Percentiles rank a stretch among this genome's conserved stretches.
phyloP scores from a whole-genome alignment of 2,797 vertebrate genomes.

The Hydrophis major region DNA sequence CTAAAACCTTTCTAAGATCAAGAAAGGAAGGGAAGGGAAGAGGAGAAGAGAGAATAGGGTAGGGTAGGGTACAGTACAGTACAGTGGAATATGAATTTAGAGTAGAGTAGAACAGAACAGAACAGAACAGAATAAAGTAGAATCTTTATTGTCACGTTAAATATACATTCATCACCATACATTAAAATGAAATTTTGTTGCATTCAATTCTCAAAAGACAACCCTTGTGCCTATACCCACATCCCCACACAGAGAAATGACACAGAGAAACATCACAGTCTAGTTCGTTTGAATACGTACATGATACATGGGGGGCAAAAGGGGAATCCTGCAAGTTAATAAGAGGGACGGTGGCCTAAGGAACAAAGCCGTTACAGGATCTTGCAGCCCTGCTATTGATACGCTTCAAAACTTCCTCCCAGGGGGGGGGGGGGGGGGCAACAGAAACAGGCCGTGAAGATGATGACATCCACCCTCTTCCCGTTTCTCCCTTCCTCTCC shows the following conservation, averaged over 20 bases:
- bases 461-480: accelerated
- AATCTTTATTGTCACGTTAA: not conserved
- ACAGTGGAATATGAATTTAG: too few relatives aligned
- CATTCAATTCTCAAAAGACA: not conserved
- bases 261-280: not conserved
- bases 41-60: too few relatives aligned
- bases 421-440: too few relatives aligned
- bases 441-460: too few relatives aligned
- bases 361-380: not conserved
- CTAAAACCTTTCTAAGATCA: too few relatives aligned
- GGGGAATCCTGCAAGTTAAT: not conserved
- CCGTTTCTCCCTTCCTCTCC: constrained; percentile 35
- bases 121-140: too few relatives aligned
- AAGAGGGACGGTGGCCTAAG: too few relatives aligned
- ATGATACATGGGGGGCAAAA: not conserved
- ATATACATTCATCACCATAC: not conserved
- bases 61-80: too few relatives aligned
- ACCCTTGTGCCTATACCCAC: not conserved
- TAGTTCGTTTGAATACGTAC: not conserved
- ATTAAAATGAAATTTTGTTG: not conserved
- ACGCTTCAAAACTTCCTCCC: too few relatives aligned
- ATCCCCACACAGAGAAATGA: not conserved
- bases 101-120: too few relatives aligned
- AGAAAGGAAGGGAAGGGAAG: too few relatives aligned
- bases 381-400: too few relatives aligned